Evolutionary conservation across 2,888 invertebrate genomes (phyloP), one percentile per base, ranked within the genome.

Genomic region (Agriopis marginaria): DNA sequence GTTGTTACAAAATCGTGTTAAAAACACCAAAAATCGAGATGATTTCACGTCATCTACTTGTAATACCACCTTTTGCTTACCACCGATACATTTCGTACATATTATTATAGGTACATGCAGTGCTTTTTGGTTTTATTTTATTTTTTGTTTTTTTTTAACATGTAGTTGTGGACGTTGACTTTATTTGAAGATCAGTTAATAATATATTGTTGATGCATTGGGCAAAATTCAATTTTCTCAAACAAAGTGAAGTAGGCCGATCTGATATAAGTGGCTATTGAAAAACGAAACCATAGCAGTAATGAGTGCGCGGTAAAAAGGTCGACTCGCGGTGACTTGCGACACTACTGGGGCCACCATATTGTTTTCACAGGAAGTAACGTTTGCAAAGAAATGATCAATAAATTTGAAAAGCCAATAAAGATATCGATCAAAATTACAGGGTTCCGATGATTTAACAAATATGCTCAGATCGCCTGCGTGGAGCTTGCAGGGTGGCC

Each of bases 351-450:
- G 81, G 82, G 80, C 85, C 84, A 70, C 87, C 86, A 89, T 89
- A 91, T 91, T 91, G 90, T 89, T 87, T 87, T 88, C 88, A 86
- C 88, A 82, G 83, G 85, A 85, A 89, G 85, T 83, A 86, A 85
- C 86, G 88, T 91, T 91, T 92, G 91, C 86, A 89, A 91, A 90
- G 90, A 92, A 93, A 92, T 92, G 88, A 87, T 90, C 92, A 92
- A 93, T 93, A 94, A 94, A 93, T 93, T 91, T 90, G 87, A 86
- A 84, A 89, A 85, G 87, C 89, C 92, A 91, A 91, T 93, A 92
- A 94, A 93, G 94, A 94, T 94, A 93, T 93, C 90, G 93, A 94
- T 94, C 94, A 93, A 94, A 94, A 94, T 94, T 94, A 93, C 87
- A 93, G 93, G 93, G 92, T 89, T 88, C 87, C 83, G 92, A 91